A percentile compares a stretch with the other conserved stretches of the same genome.
Conservation (phyloP, 2,113 vertebrate species). For the Kobus ellipsiprymnus region DNA sequence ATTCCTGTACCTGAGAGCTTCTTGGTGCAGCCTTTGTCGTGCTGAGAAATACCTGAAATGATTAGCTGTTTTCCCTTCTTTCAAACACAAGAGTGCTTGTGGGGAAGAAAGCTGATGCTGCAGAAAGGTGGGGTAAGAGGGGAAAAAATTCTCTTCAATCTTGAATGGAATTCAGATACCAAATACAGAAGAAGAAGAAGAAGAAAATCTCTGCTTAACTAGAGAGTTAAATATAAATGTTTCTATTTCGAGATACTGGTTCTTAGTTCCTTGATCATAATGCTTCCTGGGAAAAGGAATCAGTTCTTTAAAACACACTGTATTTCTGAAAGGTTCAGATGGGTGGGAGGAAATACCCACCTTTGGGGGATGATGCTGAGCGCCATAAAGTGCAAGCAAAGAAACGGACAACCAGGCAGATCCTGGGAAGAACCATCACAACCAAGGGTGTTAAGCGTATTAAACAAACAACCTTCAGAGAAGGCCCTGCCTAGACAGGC, state of each 20-base stretch:
- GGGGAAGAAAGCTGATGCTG: background rate
- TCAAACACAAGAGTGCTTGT: background rate
- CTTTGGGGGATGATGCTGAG: background rate
- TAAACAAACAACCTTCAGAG: background rate
- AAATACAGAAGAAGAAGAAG: background rate
- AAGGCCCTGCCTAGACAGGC: too few species aligned
- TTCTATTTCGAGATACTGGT: background rate
- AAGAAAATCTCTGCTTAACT: background rate
- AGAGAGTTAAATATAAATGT: background rate
- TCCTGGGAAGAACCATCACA: background rate
- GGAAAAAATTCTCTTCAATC: background rate
- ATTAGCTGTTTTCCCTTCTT: background rate
- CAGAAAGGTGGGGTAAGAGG: background rate
- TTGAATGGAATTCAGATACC: background rate
- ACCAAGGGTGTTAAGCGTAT: background rate
- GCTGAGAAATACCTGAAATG: background rate
- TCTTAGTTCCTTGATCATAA: background rate
- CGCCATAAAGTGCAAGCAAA: background rate
- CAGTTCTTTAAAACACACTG: background rate
- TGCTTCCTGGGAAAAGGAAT: background rate
- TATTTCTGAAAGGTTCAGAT: background rate
- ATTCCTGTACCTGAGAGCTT: background rate
- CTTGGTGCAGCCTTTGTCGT: background rate
- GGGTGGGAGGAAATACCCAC: background rate
- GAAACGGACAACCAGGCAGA: background rate